phyloP scores from a whole-genome alignment of 2,113 vertebrate genomes.

The Chamaea fasciata region DNA sequence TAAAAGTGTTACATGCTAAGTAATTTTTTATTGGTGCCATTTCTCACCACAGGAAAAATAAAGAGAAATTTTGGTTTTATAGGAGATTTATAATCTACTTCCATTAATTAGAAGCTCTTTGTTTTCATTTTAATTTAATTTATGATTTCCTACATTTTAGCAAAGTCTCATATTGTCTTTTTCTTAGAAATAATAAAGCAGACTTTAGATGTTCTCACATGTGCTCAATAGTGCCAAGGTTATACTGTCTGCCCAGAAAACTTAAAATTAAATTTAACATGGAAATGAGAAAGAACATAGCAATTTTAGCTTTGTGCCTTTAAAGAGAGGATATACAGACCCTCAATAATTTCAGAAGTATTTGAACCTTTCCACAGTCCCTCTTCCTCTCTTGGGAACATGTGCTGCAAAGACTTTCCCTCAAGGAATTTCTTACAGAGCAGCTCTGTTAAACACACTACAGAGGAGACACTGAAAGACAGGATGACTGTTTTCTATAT shows the following conservation, averaged over 20 bases:
- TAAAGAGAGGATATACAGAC: background rate
- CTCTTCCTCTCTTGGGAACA: background rate
- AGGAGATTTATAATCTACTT: background rate
- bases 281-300: background rate
- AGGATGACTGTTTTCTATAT: background rate
- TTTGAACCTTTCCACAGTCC: conserved; percentile 11
- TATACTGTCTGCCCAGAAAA: background rate
- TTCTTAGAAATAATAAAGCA: background rate
- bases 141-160: background rate
- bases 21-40: background rate
- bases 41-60: background rate
- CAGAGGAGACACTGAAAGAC: background rate
- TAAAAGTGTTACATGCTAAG: background rate
- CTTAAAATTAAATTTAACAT: background rate
- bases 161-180: background rate
- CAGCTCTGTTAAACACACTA: background rate
- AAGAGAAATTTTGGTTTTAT: background rate
- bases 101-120: background rate
- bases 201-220: background rate
- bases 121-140: background rate
- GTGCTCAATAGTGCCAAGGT: background rate
- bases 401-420: background rate
- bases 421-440: background rate
- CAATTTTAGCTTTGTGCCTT: background rate
- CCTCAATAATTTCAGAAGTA: background rate